Evolutionary conservation across 2,113 vertebrate species (phyloP), one percentile per base, ranked within the genome.

Genomic region (Callipepla californica): DNA sequence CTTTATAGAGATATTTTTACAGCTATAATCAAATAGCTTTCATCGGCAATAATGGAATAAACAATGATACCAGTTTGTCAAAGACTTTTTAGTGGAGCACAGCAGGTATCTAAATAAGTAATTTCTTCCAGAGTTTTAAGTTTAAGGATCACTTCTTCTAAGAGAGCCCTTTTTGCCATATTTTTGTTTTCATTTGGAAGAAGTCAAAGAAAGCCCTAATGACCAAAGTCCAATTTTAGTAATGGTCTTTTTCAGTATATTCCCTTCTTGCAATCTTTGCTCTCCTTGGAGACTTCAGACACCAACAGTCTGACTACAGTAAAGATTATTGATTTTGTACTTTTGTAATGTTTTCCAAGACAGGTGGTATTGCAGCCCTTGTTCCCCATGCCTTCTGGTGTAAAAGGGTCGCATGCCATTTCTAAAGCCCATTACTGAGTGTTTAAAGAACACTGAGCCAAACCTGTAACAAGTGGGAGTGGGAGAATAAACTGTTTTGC

Each of bases 41-140:
- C 96, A 96, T 93, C 95, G 92, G 80, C 80, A 95, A 95, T 96
- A 82, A 92, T 5, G 59, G 76, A 92, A 92, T 85, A 96, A 96
- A 94, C 95, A 95, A 86, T 78, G 80, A 96, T 95, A 86, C 65
- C 51, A 88, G 68, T 93, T 92, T 95, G 94, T 96, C 92, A 94
- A 88, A 90, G 88, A 21, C 47, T 59, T 90, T 80, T 94, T 72
- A 94, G 59, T 59, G 65, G 38, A 78, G 20, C 65, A 86, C 88
- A 95, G 90, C 76, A 94, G 92, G 95, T 96, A 94, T 51, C 79
- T 92, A 89, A 96, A 74, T 62, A 87, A 79, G 75, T 89, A 80
- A 91, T 91, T 92, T 91, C 48, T 89, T 88, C 32, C 42, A 47
- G 19, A n/a, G 9, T 59, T 92, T 89, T 77, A 82, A 89, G 42